A percentile compares a stretch with the other conserved stretches of the same genome.
Conservation (phyloP, 1,140 invertebrate genomes). For the Drosophila gunungcola region DNA sequence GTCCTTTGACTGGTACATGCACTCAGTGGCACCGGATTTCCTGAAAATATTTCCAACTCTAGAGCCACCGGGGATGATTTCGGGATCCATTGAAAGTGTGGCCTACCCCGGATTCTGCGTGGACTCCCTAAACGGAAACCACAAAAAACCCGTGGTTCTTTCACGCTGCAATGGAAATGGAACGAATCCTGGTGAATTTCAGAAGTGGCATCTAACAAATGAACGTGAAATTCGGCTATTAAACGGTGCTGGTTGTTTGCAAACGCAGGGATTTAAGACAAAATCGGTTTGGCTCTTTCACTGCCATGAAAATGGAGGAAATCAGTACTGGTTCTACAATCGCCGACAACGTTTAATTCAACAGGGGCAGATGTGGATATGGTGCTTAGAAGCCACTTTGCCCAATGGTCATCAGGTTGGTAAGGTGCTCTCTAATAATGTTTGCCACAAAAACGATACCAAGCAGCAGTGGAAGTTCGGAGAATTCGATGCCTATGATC, state of each 20-base stretch:
- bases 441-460: not conserved
- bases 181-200: conserved; percentile 44
- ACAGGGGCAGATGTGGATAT: conserved; percentile 88
- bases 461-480: conserved; percentile 13
- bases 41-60: conserved; percentile 90
- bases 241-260: conserved; percentile 89
- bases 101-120: conserved; percentile 89
- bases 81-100: conserved; percentile 90
- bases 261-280: conserved; percentile 87
- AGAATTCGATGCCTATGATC: not conserved
- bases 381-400: conserved; percentile 85
- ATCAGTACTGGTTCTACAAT: conserved; percentile 92
- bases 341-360: conserved; percentile 88
- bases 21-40: conserved; percentile 92
- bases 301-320: conserved; percentile 90
- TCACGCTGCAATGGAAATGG: conserved; percentile 50
- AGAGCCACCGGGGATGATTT: conserved; percentile 89
- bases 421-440: not conserved
- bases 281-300: conserved; percentile 87
- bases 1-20: conserved; percentile 94
- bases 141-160: conserved; percentile 88
- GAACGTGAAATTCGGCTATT: conserved; percentile 90
- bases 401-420: not conserved
- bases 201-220: conserved; percentile 86
- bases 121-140: conserved; percentile 88